These are phyloP conservation scores for Pseudotriccus pelzelni DNA, from an alignment of 2,797 vertebrate genomes.

Conservation along the genomic window DNA sequence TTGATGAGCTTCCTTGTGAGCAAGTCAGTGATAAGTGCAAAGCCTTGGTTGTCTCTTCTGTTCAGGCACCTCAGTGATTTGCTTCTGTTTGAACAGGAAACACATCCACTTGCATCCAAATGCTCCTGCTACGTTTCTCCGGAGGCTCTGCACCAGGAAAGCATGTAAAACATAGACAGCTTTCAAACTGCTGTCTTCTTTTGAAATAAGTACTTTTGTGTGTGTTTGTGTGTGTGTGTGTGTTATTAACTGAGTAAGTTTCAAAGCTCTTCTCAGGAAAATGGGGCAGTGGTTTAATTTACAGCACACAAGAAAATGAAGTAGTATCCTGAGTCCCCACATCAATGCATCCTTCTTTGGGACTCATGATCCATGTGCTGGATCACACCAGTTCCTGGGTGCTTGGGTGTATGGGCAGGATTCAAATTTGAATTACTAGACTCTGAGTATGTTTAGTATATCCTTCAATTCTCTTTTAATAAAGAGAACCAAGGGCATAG, in stretches of 20 bases:
- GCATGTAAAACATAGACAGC: accelerated
- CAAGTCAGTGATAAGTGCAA: not conserved
- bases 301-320: not conserved
- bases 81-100: not conserved
- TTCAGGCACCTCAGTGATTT: not conserved
- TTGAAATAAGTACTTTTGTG: not conserved
- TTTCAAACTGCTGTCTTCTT: not conserved
- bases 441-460: not conserved
- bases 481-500: constrained; percentile 33
- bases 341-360: not conserved
- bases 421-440: not conserved
- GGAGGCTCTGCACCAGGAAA: not conserved
- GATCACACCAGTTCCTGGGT: not conserved
- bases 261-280: not conserved
- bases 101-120: not conserved
- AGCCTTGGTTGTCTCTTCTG: not conserved
- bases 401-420: not conserved
- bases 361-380: not conserved
- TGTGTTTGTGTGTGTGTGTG: not conserved
- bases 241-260: not conserved
- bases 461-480: constrained; percentile 34
- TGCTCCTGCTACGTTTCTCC: not conserved
- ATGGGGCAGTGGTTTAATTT: not conserved
- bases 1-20: not conserved
- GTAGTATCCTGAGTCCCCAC: not conserved